These are phyloP conservation scores for Sander vitreus DNA, from an alignment of 2,113 vertebrate species.

Conservation along the genomic window DNA sequence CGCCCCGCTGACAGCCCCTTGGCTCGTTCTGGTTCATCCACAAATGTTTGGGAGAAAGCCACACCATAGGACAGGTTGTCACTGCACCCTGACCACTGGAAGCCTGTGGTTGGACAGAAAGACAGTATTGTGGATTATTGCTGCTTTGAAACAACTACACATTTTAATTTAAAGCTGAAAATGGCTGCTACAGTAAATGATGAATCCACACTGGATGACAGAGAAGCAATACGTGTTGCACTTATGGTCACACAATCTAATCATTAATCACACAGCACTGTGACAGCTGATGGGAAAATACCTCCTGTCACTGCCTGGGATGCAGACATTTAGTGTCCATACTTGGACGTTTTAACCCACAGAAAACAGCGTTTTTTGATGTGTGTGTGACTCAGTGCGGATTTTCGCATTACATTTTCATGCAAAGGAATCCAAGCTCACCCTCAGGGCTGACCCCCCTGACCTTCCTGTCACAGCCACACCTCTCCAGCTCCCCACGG, in stretches of 20 bases:
- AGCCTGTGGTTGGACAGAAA: constrained; percentile 72
- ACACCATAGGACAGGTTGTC: constrained; percentile 84
- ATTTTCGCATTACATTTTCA: constrained; percentile 30
- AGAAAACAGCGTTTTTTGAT: not conserved
- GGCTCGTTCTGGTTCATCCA: constrained; percentile 84
- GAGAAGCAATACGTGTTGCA: not conserved
- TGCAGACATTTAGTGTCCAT: not conserved
- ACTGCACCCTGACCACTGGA: constrained; percentile 88
- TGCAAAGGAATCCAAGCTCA: constrained; percentile 63
- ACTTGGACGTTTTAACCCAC: not conserved
- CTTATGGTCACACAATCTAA: not conserved
- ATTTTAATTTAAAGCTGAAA: not conserved
- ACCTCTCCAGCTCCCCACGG: constrained; percentile 83
- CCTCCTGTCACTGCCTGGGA: not conserved
- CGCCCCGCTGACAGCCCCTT: constrained; percentile 77
- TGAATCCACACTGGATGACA: not conserved
- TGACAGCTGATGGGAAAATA: constrained; percentile 19
- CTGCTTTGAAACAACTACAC: not conserved
- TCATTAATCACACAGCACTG: not conserved
- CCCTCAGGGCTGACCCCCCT: constrained; percentile 85
- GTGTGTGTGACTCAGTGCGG: constrained; percentile 13
- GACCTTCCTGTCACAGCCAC: constrained; percentile 85
- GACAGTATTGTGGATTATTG: not conserved
- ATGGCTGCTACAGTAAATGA: not conserved
- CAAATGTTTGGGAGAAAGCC: constrained; percentile 87